A percentile compares a stretch with the other conserved stretches of the same genome.
Conservation (phyloP, 2,113 vertebrate species). For the pig (Sus scrofa) region DNA sequence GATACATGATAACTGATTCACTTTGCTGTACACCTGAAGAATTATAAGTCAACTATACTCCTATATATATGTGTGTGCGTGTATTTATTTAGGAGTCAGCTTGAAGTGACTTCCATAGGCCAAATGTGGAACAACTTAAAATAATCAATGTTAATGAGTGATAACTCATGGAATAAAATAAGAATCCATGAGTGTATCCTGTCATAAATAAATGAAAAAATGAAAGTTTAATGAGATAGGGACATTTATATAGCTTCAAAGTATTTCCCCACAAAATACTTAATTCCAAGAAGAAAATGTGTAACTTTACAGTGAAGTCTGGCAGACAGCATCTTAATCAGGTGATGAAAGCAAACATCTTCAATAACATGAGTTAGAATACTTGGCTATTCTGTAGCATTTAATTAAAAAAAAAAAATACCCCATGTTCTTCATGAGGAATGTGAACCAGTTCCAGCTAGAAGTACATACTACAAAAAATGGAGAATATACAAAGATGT, state of each 20-base stretch:
- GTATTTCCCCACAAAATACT: neutral
- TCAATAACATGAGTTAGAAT: neutral
- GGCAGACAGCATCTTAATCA: neutral
- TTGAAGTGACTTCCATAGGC: neutral
- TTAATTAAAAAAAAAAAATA: neutral
- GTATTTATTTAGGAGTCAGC: neutral
- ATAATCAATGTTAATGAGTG: neutral
- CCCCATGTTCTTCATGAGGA: neutral
- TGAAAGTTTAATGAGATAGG: neutral
- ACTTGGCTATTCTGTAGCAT: neutral
- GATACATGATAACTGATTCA: neutral
- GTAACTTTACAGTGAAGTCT: neutral
- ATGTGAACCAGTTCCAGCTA: neutral
- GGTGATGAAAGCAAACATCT: neutral
- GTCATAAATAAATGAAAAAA: neutral
- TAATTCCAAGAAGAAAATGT: conserved; percentile 21
- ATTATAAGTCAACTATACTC: too few relatives aligned
- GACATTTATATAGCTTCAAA: neutral
- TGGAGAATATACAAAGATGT: neutral
- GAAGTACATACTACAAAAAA: neutral
- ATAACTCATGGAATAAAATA: neutral
- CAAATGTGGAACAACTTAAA: neutral
- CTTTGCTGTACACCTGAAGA: too few relatives aligned
- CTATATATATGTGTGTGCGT: too few relatives aligned
- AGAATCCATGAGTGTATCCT: neutral